Conservation (phyloP, 2,888 invertebrate genomes). For the Sturmia bella region DNA sequence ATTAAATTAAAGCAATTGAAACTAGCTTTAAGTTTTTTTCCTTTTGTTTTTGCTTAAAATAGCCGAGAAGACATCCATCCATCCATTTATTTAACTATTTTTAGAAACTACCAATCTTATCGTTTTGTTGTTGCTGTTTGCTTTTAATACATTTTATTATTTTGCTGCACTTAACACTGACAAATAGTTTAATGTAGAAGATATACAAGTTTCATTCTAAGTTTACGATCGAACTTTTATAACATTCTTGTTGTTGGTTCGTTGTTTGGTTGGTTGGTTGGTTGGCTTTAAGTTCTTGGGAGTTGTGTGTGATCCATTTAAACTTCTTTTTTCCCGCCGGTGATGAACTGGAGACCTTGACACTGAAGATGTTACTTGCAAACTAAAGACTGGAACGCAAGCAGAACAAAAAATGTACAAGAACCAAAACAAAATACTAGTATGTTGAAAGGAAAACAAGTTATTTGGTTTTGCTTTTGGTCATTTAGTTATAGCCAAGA, state of each 20-base stretch:
- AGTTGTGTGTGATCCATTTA: constrained; percentile 18
- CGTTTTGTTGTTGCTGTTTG: constrained; percentile 25
- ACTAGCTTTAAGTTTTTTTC: constrained; percentile 8
- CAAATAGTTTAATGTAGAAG: constrained; percentile 34
- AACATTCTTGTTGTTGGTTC: constrained; percentile 44
- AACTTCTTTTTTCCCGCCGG: constrained; percentile 55
- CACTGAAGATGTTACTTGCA: constrained; percentile 82
- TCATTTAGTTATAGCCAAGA: constrained; percentile 74
- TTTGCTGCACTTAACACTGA: constrained; percentile 42
- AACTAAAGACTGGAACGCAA: constrained; percentile 74
- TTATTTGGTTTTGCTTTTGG: constrained; percentile 76
- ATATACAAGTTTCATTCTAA: constrained; percentile 60
- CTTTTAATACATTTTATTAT: constrained; percentile 12
- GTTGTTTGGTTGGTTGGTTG: background rate
- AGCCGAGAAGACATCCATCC: constrained; percentile 11
- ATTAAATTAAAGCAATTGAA: constrained; percentile 52
- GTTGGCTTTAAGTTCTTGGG: constrained; percentile 9
- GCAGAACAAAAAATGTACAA: constrained; percentile 61
- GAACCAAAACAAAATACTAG: constrained; percentile 70
- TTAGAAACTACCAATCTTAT: constrained; percentile 53
- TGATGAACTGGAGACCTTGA: constrained; percentile 82
- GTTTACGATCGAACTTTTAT: constrained; percentile 37
- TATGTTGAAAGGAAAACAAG: constrained; percentile 71
- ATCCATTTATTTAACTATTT: constrained; percentile 56
- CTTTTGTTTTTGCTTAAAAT: constrained; percentile 25